phyloP scores from a whole-genome alignment of 2,797 vertebrate species.

The Hypotaenidia philippensis region DNA sequence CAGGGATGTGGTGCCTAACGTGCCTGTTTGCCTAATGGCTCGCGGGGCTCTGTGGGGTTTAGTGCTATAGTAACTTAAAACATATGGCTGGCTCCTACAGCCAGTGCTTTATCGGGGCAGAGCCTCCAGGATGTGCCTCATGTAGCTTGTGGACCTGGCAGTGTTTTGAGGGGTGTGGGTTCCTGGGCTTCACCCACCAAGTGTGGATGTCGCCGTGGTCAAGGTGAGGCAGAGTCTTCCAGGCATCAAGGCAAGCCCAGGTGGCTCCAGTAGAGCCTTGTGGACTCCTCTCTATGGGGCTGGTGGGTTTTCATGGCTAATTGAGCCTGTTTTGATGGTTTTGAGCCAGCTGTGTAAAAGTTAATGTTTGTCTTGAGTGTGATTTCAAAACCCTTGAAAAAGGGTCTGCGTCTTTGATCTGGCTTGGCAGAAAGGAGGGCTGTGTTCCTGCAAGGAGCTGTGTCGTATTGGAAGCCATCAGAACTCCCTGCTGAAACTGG shows the following conservation, averaged over 20 bases:
- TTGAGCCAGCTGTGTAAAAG: not conserved
- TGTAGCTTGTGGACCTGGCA: fast-evolving
- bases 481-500: not conserved
- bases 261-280: fast-evolving
- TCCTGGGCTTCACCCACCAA: not conserved
- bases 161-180: not conserved
- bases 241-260: no score
- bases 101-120: not conserved
- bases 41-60: not conserved
- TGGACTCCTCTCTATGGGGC: fast-evolving
- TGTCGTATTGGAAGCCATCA: not conserved
- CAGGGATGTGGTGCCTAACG: not conserved
- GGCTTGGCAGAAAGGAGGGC: slow-evolving; percentile 1
- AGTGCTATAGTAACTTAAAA: not conserved
- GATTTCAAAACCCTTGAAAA: slow-evolving; percentile 9
- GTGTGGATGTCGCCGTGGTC: not conserved
- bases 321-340: not conserved
- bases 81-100: not conserved
- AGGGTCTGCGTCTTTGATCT: not conserved
- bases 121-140: fast-evolving
- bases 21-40: not conserved
- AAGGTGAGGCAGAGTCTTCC: not conserved
- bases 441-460: not conserved
- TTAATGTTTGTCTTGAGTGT: not conserved
- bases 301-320: not conserved